A percentile compares a stretch with the other conserved stretches of the same genome.
Conservation (phyloP, 2,888 invertebrate genomes). For the Hydrotaea cyrtoneurina region DNA sequence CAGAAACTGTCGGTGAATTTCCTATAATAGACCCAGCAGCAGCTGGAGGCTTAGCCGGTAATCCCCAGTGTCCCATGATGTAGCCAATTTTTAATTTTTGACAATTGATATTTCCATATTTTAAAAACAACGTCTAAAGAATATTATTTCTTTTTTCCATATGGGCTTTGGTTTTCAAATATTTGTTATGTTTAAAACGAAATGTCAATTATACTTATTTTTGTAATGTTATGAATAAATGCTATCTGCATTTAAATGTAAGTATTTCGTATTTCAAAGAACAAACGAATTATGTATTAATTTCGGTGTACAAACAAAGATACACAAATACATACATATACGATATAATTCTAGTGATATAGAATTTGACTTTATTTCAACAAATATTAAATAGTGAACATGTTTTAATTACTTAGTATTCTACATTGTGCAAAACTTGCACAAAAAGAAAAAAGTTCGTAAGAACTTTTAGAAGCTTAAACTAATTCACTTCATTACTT, state of each 20-base stretch:
- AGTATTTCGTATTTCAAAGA: not conserved
- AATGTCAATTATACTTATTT: constrained; percentile 2
- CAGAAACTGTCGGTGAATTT: constrained; percentile 79
- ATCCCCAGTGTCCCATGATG: constrained; percentile 80
- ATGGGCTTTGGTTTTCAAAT: constrained; percentile 23
- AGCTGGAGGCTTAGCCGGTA: constrained; percentile 70
- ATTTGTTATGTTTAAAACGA: constrained; percentile 20
- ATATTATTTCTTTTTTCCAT: constrained; percentile 29
- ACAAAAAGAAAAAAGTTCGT: too few species aligned
- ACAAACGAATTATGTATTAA: constrained; percentile 29
- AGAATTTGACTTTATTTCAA: too few species aligned
- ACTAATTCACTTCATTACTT: too few species aligned
- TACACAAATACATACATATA: constrained; percentile 21
- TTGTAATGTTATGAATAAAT: constrained; percentile 3
- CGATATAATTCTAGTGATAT: too few species aligned
- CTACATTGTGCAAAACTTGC: too few species aligned
- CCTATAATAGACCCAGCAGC: constrained; percentile 73
- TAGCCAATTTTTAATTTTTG: constrained; percentile 64
- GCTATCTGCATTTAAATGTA: constrained; percentile 26
- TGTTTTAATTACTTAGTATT: too few species aligned
- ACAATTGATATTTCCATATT: constrained; percentile 47
- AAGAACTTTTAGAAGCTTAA: too few species aligned
- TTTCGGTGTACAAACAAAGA: constrained; percentile 28
- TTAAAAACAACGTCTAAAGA: constrained; percentile 43
- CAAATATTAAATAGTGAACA: too few species aligned